These are phyloP conservation scores for Pachydiplax longipennis DNA, from an alignment of 2,888 invertebrate species.

Conservation along the genomic window DNA sequence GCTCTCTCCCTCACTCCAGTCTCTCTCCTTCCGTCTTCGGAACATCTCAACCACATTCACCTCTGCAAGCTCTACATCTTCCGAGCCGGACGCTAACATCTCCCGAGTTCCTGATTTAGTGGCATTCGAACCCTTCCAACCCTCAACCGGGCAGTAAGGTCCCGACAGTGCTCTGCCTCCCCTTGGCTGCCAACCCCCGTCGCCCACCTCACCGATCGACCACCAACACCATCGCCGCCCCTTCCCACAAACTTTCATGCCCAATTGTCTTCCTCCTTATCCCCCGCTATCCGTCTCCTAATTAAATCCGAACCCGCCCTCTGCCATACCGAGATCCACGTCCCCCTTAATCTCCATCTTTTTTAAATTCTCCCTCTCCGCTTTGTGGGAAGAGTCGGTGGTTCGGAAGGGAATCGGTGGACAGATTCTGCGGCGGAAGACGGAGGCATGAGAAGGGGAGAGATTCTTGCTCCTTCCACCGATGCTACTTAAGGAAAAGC, in stretches of 20 bases:
- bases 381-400: not conserved
- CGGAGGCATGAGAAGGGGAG: not conserved
- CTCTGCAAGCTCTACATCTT: not conserved
- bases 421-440: not conserved
- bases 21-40: not conserved
- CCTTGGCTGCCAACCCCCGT: not conserved
- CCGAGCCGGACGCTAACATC: conserved; percentile 15
- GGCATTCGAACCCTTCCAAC: not conserved
- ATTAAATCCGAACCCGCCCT: not conserved
- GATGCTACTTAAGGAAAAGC: not conserved
- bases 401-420: not conserved
- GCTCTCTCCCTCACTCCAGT: not conserved
- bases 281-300: not conserved
- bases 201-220: not conserved
- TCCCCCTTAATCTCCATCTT: not conserved
- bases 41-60: conserved; percentile 27
- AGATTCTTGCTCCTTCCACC: not conserved
- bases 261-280: not conserved
- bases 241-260: not conserved
- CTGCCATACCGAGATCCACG: not conserved
- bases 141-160: conserved; percentile 3
- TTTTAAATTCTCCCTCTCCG: not conserved
- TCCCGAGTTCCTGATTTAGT: conserved; percentile 14
- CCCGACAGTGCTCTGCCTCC: not conserved
- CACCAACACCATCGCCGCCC: not conserved